Evolutionary conservation across 2,113 vertebrate genomes (phyloP).

Genomic region (Hippoglossus stenolepis): DNA sequence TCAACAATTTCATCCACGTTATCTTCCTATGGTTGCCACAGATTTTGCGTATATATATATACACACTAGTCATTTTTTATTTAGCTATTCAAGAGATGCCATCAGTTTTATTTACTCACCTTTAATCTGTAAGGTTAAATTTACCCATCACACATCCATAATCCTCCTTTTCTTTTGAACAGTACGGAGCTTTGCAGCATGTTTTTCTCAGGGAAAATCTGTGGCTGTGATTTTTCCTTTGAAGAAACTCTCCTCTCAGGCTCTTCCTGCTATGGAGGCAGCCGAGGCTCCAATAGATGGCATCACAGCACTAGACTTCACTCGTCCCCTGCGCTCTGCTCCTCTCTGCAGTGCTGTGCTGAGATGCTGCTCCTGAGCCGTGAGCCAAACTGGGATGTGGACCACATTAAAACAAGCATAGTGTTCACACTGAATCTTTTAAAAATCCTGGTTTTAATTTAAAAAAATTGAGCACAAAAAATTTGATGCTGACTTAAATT

Average conservation of each 20-base stretch:
- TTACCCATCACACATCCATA: background rate
- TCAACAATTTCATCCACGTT: too few species aligned
- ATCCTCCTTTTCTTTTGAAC: background rate
- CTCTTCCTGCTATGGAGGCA: conserved; percentile 67
- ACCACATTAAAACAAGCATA: background rate
- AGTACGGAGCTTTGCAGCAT: background rate
- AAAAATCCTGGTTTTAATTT: background rate
- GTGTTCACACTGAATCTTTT: background rate
- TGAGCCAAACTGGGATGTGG: conserved; percentile 16
- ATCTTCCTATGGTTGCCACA: too few species aligned
- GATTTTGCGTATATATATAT: too few species aligned
- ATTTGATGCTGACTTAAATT: background rate
- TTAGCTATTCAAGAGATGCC: background rate
- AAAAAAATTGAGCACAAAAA: background rate
- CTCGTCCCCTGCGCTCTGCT: conserved; percentile 36
- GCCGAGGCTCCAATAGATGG: conserved; percentile 97
- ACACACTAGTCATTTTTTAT: too few species aligned
- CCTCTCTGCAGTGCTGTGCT: conserved; percentile 3
- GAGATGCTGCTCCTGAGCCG: conserved; percentile 19
- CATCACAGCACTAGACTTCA: conserved; percentile 96
- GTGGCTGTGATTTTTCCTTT: background rate
- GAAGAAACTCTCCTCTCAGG: conserved; percentile 20
- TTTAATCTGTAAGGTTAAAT: conserved; percentile 2
- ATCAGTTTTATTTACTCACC: conserved; percentile 38
- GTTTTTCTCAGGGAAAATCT: conserved; percentile 1